Percentiles rank a stretch among this genome's conserved stretches.
Evolutionary conservation across 2,888 invertebrate genomes (phyloP).

Genomic region (Nomada ruficornis): DNA sequence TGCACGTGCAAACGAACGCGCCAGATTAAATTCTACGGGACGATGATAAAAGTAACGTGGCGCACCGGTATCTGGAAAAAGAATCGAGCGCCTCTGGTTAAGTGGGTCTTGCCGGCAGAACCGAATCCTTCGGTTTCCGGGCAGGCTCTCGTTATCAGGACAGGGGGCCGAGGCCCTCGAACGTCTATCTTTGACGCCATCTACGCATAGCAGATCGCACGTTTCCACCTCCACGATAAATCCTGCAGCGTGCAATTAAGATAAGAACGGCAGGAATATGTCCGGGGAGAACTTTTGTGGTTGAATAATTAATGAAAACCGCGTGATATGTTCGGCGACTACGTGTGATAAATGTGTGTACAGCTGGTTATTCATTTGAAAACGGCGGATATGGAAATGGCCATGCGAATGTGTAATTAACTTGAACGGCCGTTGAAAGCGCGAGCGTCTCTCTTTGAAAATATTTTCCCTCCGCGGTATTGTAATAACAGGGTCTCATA

Average conservation of each 20-base stretch:
- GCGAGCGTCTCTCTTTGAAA: background rate
- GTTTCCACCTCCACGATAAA: conserved; percentile 35
- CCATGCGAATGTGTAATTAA: conserved; percentile 35
- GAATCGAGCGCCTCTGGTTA: conserved; percentile 2
- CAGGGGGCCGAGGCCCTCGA: background rate
- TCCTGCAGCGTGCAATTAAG: conserved; percentile 48
- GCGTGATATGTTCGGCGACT: conserved; percentile 29
- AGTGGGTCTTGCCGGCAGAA: background rate
- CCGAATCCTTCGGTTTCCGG: conserved; percentile 23
- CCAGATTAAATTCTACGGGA: conserved; percentile 23
- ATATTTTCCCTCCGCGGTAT: background rate
- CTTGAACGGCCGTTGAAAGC: conserved; percentile 19
- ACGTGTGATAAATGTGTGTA: conserved; percentile 19
- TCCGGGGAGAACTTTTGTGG: conserved; percentile 36
- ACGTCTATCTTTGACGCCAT: conserved; percentile 38
- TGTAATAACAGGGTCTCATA: background rate
- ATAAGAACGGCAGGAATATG: conserved; percentile 47
- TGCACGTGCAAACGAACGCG: conserved; percentile 7
- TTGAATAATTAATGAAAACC: conserved; percentile 52
- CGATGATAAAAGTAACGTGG: conserved; percentile 10
- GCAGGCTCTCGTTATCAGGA: conserved; percentile 27
- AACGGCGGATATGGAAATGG: conserved; percentile 13
- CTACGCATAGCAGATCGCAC: conserved; percentile 25
- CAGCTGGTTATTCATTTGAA: conserved; percentile 31
- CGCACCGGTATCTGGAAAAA: conserved; percentile 11